Conservation (phyloP, 2,888 invertebrate species). For the Brachynemurus nebulosus region DNA sequence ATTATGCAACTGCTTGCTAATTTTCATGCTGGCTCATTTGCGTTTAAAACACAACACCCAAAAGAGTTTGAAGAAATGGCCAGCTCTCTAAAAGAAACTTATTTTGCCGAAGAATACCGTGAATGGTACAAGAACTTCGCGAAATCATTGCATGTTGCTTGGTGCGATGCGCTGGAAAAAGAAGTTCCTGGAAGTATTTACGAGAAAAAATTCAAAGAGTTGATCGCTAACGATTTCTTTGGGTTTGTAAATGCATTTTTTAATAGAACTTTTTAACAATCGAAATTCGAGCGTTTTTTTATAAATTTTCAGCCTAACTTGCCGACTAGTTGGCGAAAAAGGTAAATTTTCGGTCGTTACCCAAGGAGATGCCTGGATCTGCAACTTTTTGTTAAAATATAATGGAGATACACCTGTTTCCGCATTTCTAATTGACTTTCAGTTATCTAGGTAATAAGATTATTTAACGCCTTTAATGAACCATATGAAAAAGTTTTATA, state of each 20-base stretch:
- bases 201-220: conserved; percentile 38
- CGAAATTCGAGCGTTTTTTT: no score
- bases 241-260: conserved; percentile 33
- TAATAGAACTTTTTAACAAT: no score
- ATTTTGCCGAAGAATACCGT: conserved; percentile 39
- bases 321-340: conserved; percentile 29
- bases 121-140: conserved; percentile 44
- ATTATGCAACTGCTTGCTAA: conserved; percentile 29
- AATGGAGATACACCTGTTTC: conserved; percentile 27
- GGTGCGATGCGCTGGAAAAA: conserved; percentile 47
- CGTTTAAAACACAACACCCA: conserved; percentile 30
- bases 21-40: conserved; percentile 33
- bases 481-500: no score
- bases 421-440: conserved; percentile 49
- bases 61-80: conserved; percentile 25
- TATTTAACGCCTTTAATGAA: no score
- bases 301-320: no score
- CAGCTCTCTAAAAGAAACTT: conserved; percentile 34
- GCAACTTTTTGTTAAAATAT: conserved; percentile 44
- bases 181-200: conserved; percentile 47
- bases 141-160: conserved; percentile 35
- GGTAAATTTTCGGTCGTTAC: conserved; percentile 39
- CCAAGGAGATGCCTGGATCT: conserved; percentile 56
- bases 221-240: conserved; percentile 37
- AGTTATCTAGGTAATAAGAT: conserved; percentile 38